These are phyloP conservation scores for Oenanthe melanoleuca DNA, from an alignment of 2,113 vertebrate species.

Conservation along the genomic window DNA sequence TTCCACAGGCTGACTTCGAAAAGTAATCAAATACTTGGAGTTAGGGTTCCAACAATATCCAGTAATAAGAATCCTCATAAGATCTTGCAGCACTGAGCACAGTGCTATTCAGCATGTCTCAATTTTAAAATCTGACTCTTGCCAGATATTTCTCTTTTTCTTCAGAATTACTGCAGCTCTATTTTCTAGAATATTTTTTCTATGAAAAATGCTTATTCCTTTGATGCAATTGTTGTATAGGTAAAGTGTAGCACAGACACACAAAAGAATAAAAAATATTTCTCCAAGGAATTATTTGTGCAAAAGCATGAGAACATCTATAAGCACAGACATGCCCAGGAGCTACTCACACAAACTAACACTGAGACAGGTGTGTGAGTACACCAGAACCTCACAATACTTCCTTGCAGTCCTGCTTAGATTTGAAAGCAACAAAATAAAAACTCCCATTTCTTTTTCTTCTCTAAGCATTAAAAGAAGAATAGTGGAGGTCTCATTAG, in stretches of 20 bases:
- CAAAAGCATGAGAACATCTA: neutral
- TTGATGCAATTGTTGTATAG: neutral
- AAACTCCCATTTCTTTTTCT: slow-evolving; percentile 50
- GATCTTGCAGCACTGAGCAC: neutral
- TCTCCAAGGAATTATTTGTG: neutral
- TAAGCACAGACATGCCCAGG: neutral
- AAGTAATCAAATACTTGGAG: neutral
- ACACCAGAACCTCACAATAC: neutral
- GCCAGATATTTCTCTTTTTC: neutral
- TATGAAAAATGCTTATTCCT: neutral
- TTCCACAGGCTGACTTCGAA: neutral
- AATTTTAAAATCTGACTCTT: neutral
- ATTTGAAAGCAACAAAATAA: slow-evolving; percentile 65
- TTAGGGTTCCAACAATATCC: neutral
- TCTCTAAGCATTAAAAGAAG: slow-evolving; percentile 66
- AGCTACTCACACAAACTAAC: neutral
- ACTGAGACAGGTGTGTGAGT: neutral
- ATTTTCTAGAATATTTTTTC: neutral
- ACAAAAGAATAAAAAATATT: neutral
- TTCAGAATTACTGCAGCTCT: neutral
- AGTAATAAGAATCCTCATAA: neutral
- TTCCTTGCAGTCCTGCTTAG: slow-evolving; percentile 24
- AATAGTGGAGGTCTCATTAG: slow-evolving; percentile 66
- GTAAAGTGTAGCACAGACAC: neutral
- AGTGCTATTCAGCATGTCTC: neutral